Evolutionary conservation across 2,113 vertebrate species (phyloP).

Genomic region (Microtus pennsylvanicus): DNA sequence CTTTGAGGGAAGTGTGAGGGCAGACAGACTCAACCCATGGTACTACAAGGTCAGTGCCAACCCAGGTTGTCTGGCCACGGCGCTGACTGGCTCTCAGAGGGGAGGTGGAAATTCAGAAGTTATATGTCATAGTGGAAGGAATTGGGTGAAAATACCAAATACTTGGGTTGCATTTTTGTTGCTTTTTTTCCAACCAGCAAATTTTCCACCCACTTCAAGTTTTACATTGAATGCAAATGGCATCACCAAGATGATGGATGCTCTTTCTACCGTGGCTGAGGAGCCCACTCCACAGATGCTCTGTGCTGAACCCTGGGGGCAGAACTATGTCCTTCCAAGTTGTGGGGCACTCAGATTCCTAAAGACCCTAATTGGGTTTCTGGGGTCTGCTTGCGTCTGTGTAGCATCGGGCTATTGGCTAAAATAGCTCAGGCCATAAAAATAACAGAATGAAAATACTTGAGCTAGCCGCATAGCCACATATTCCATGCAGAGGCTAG

Average conservation of each 20-base stretch:
- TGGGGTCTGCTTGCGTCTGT: constrained; percentile 48
- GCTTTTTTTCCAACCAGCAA: constrained; percentile 43
- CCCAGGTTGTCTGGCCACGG: background rate
- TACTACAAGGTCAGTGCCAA: background rate
- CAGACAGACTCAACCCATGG: background rate
- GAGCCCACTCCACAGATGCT: background rate
- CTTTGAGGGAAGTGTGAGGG: background rate
- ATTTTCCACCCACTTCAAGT: constrained; percentile 64
- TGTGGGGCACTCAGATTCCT: constrained; percentile 20
- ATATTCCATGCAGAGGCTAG: constrained; percentile 66
- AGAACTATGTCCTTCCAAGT: background rate
- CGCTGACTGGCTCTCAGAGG: background rate
- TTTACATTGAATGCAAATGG: constrained; percentile 16
- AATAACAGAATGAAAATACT: constrained; percentile 72
- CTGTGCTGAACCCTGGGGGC: background rate
- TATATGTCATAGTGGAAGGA: constrained; percentile 69
- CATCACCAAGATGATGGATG: background rate
- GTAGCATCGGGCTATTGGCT: constrained; percentile 18
- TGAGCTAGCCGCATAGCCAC: constrained; percentile 63
- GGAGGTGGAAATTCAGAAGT: background rate
- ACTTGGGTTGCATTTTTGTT: constrained; percentile 61
- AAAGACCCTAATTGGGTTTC: constrained; percentile 32
- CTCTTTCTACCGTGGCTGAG: background rate
- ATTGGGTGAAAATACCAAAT: constrained; percentile 74
- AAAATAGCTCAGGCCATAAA: constrained; percentile 69